Conservation (phyloP, 1,140 invertebrate species). For the Olivierus martensii region DNA sequence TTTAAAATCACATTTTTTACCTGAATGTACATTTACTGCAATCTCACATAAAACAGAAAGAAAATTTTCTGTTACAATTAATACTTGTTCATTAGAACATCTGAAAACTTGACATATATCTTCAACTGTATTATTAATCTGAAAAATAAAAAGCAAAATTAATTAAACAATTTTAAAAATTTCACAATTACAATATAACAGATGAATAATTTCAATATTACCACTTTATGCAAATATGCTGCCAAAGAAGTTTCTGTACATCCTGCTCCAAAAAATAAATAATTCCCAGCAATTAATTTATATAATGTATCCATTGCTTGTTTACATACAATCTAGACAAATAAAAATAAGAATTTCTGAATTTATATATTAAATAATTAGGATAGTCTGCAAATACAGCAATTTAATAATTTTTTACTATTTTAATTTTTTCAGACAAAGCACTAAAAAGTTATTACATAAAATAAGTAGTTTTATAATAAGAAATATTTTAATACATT, state of each 20-base stretch:
- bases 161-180: too few species aligned
- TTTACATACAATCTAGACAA: conserved; percentile 13
- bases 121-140: conserved; percentile 35
- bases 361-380: too few species aligned
- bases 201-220: too few species aligned
- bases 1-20: neutral
- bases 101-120: neutral
- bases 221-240: too few species aligned
- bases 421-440: too few species aligned
- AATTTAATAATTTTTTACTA: too few species aligned
- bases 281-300: conserved; percentile 3
- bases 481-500: too few species aligned
- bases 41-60: neutral
- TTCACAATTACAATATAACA: too few species aligned
- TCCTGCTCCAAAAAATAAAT: conserved; percentile 1
- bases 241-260: conserved; percentile 16
- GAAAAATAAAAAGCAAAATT: conserved; percentile 21
- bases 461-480: too few species aligned
- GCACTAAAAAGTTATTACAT: too few species aligned
- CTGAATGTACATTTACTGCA: neutral
- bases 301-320: conserved; percentile 12
- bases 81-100: neutral
- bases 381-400: too few species aligned
- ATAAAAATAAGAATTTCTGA: conserved; percentile 4
- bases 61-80: neutral